Evolutionary conservation across 2,888 invertebrate genomes (phyloP), one percentile per base, ranked within the genome.

Genomic region (Schrankia costaestrigalis): DNA sequence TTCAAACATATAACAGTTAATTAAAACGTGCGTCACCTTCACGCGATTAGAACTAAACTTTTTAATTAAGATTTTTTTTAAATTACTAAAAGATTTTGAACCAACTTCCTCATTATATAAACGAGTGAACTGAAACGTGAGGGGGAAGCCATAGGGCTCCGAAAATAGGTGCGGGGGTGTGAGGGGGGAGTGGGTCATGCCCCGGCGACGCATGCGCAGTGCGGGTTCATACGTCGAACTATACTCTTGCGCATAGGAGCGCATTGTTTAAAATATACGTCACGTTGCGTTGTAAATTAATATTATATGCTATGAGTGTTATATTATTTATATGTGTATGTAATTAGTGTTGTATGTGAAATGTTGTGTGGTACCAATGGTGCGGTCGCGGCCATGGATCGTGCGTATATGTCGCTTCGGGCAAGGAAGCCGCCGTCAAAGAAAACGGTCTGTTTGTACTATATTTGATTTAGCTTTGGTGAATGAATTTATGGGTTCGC

Each of bases 391-490:
- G 82, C 84, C 11, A 89, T 88, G 88, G 89, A 89, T 34, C 79
- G 89, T 35, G 89, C 88, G 33, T 89, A 89, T 44, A 89, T 89
- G 89, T 88, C 89, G 28, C 59, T 89, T 70, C 82, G 89, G 36
- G 89, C 84, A 49, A 80, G 89, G 59, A 86, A 84, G 57, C 88
- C 87, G 11, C 73, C 71, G 36, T 47, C 73, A 3, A 79, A 73
- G 29, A 75, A 75, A 33, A 81, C 84, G 78, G 81, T 84, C 58
- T 33, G 78, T 73, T 48, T n/a, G n/a, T n/a, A n/a, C n/a, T n/a
- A n/a, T n/a, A n/a, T n/a, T n/a, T n/a, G n/a, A n/a, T n/a, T n/a
- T n/a, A n/a, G n/a, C n/a, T n/a, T n/a, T n/a, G n/a, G n/a, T n/a
- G n/a, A n/a, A n/a, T n/a, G n/a, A n/a, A n/a, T n/a, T n/a, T n/a